Base-by-base conservation (phyloP, 2,888 invertebrate genomes). In the Invenusta paracnida region DNA sequence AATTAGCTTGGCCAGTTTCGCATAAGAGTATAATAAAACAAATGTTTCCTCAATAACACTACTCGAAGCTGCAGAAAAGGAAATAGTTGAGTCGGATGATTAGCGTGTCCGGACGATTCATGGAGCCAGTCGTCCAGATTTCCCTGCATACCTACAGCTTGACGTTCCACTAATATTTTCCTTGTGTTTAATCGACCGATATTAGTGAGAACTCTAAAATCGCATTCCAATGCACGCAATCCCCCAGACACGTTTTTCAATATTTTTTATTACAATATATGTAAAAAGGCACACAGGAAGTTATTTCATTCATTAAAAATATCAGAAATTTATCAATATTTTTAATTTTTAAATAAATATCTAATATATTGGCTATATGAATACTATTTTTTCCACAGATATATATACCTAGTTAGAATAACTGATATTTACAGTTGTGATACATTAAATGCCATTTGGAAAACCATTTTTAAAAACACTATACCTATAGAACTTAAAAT, bases 151-250 rank as follows among this genome's bases (percentile, higher is more conserved):
- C n/a, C n/a, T n/a, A n/a, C n/a, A n/a, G n/a, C n/a, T n/a, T n/a
- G n/a, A n/a, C 17, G 73, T 73, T 73, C 73, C 5, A 73, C 11
- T 73, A 73, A 73, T 73, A 73, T 73, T 73, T 73, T 73, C 27
- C 25, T 73, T 23, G 17, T 73, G 73, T 73, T 73, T 73, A 73
- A 73, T 73, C 73, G 73, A 73, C 73, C 73, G 25, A 23, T 73
- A 5, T 23, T 73, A 23, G 5, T 73, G 23, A n/a, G 73, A 23
- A 23, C 73, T 23, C 11, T 23, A 23, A n/a, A n/a, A 5, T 25
- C 17, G 73, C 2, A 73, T 73, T 73, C 73, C 73, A 73, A 13
- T n/a, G n/a, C 73, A 73, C 73, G 73, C 73, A 73, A 73, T 13
- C n/a, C n/a, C n/a, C n/a, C n/a, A n/a, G n/a, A n/a, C n/a, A n/a